phyloP scores from a whole-genome alignment of 2,888 invertebrate genomes.

The Schrankia costaestrigalis region DNA sequence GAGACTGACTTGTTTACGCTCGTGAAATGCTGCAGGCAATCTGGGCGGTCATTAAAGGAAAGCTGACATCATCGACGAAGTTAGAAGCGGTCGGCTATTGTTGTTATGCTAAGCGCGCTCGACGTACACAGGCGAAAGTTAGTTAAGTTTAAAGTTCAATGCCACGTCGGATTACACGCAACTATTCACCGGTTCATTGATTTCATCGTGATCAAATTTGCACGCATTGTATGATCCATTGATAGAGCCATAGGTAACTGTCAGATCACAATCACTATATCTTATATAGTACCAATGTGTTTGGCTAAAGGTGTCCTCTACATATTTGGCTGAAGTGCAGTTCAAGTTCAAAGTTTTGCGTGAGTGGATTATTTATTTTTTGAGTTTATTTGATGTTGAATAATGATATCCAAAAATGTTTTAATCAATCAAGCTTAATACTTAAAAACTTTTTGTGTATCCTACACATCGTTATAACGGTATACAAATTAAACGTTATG shows the following conservation, averaged over 20 bases:
- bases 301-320: no score
- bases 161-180: slow-evolving; percentile 58
- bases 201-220: slow-evolving; percentile 59
- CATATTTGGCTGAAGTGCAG: no score
- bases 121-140: slow-evolving; percentile 57
- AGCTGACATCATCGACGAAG: slow-evolving; percentile 76
- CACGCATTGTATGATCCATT: slow-evolving; percentile 58
- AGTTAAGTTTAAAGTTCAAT: slow-evolving; percentile 66
- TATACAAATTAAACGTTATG: no score
- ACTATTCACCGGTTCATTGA: slow-evolving; percentile 55
- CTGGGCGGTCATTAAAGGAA: slow-evolving; percentile 59
- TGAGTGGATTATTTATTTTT: no score
- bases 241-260: slow-evolving; percentile 37
- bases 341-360: no score
- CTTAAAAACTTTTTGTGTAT: no score
- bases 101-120: slow-evolving; percentile 60
- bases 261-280: no score
- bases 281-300: no score
- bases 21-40: slow-evolving; percentile 60
- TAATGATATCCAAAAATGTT: no score
- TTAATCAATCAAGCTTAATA: no score
- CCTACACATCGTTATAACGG: no score
- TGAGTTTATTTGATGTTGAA: no score
- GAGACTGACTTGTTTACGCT: slow-evolving; percentile 48
- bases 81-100: slow-evolving; percentile 55